A percentile compares a stretch with the other conserved stretches of the same genome.
phyloP scores from a whole-genome alignment of 2,113 vertebrate genomes.

The Corythornis madagascariensis region DNA sequence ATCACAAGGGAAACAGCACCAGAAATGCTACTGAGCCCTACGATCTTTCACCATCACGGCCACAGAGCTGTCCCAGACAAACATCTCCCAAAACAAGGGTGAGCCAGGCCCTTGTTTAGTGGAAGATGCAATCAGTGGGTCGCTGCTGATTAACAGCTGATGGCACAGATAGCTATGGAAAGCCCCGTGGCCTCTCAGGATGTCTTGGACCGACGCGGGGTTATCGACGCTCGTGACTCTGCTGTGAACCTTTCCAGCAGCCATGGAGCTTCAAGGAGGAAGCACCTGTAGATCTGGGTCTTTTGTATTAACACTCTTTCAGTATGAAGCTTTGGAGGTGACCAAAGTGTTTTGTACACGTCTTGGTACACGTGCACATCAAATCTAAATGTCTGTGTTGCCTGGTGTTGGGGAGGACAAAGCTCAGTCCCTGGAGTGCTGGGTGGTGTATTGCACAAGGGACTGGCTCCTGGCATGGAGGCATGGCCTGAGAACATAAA shows the following conservation, averaged over 20 bases:
- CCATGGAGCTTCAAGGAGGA: not conserved
- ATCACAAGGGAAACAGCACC: not conserved
- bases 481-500: not conserved
- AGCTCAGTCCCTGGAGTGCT: not conserved
- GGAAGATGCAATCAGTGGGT: conserved; percentile 23
- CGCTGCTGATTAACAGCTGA: conserved; percentile 32
- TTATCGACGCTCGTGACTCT: not conserved
- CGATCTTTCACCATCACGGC: not conserved
- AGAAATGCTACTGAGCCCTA: accelerated
- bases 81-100: conserved; percentile 38
- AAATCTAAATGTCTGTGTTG: not conserved
- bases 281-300: not conserved
- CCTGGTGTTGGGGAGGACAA: not conserved
- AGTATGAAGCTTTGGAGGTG: not conserved
- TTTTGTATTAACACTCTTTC: not conserved
- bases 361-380: accelerated
- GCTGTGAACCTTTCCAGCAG: not conserved
- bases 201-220: not conserved
- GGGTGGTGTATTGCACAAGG: not conserved
- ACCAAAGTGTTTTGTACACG: not conserved
- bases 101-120: conserved; percentile 22
- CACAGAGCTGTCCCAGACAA: not conserved
- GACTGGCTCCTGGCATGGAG: not conserved
- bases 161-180: conserved; percentile 34
- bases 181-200: conserved; percentile 2